phyloP scores from a whole-genome alignment of 2,888 invertebrate species.

The Muschampia plurimacula region DNA sequence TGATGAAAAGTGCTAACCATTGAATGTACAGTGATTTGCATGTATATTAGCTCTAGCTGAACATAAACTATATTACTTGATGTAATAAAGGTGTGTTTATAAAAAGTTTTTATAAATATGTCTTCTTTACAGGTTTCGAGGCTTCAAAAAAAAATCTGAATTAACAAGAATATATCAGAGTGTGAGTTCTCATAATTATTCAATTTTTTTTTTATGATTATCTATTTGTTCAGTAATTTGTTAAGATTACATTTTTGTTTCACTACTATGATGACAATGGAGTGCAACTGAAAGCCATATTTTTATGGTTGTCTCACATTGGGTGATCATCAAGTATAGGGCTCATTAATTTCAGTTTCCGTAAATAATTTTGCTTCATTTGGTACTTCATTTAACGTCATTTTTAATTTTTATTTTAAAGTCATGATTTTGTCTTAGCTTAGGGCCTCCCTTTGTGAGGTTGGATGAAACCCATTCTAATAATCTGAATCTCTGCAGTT shows the following conservation, averaged over 20 bases:
- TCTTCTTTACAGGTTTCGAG: neutral
- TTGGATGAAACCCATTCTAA: slow-evolving; percentile 58
- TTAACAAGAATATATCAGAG: neutral
- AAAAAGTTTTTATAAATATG: neutral
- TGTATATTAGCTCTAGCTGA: slow-evolving; percentile 86
- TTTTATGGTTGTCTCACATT: slow-evolving; percentile 65
- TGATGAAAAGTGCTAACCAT: slow-evolving; percentile 84
- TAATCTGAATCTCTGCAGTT: neutral
- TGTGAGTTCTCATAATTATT: neutral
- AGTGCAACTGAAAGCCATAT: slow-evolving; percentile 78
- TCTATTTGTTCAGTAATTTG: too few species aligned
- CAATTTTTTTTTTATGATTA: too few species aligned
- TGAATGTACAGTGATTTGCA: slow-evolving; percentile 80
- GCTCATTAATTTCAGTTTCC: slow-evolving; percentile 37
- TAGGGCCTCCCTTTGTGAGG: slow-evolving; percentile 73
- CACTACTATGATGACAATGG: slow-evolving; percentile 72
- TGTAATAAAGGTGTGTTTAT: neutral
- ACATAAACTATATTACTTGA: neutral
- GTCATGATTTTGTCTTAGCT: slow-evolving; percentile 45
- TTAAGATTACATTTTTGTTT: neutral
- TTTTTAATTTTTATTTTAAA: slow-evolving; percentile 47
- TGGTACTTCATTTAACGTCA: slow-evolving; percentile 23
- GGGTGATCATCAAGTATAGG: slow-evolving; percentile 60
- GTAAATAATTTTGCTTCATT: slow-evolving; percentile 42
- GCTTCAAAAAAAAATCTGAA: neutral